Evolutionary conservation across 2,797 vertebrate species (phyloP).

Genomic region (Tympanoctomys barrerae): DNA sequence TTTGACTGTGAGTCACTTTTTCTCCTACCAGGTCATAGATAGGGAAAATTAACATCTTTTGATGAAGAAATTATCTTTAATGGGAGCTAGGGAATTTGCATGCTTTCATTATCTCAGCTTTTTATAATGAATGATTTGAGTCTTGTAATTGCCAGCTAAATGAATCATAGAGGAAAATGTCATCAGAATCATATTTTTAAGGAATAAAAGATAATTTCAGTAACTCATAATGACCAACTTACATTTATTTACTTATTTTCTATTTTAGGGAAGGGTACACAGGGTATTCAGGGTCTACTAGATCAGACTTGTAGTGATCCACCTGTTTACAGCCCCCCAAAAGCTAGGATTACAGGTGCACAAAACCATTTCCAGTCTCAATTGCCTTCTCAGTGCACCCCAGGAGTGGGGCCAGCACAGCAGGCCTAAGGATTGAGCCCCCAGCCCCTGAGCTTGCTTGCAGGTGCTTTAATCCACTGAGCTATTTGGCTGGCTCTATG

Average conservation of each 20-base stretch:
- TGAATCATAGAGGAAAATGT: slow-evolving; percentile 6
- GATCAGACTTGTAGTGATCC: no score
- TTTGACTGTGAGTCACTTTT: neutral
- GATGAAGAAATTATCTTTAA: neutral
- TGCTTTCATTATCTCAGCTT: neutral
- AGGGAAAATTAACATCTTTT: slow-evolving; percentile 7
- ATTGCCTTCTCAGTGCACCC: no score
- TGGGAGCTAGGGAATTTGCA: neutral
- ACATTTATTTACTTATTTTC: neutral
- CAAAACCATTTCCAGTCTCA: no score
- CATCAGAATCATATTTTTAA: slow-evolving; percentile 26
- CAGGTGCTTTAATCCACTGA: no score
- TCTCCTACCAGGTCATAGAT: neutral
- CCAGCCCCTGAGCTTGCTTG: no score
- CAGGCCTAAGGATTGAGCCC: no score
- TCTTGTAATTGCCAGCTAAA: neutral
- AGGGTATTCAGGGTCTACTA: no score
- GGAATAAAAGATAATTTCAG: neutral
- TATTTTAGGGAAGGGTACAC: no score
- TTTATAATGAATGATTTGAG: neutral
- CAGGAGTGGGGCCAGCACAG: no score
- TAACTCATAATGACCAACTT: neutral
- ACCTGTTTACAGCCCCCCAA: no score
- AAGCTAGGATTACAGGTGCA: no score
- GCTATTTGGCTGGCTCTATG: neutral